phyloP scores from a whole-genome alignment of 2,888 invertebrate species.

The Venusia cambrica region DNA sequence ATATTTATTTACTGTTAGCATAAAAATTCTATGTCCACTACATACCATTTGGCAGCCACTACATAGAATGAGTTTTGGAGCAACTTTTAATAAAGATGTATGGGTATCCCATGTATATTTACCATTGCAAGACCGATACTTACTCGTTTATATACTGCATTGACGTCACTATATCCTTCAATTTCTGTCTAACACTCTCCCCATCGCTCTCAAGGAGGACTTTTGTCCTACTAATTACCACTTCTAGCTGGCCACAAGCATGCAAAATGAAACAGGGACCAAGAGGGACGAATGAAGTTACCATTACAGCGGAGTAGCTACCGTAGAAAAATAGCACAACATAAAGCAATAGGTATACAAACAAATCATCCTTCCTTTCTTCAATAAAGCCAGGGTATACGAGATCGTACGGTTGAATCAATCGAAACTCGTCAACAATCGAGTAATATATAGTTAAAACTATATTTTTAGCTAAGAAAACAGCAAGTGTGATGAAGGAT shows the following conservation, averaged over 20 bases:
- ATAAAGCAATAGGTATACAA: slow-evolving; percentile 9
- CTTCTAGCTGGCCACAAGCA: slow-evolving; percentile 24
- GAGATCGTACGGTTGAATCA: slow-evolving; percentile 18
- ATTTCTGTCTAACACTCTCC: slow-evolving; percentile 6
- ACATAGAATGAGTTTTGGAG: too few relatives aligned
- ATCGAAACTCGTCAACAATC: slow-evolving; percentile 12
- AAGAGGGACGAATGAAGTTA: slow-evolving; percentile 16
- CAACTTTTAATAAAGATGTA: too few relatives aligned
- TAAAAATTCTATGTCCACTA: too few relatives aligned
- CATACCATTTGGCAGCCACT: too few relatives aligned
- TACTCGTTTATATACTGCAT: slow-evolving; percentile 23
- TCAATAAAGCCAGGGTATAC: slow-evolving; percentile 20
- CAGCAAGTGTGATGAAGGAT: background rate
- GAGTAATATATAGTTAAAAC: slow-evolving; percentile 12
- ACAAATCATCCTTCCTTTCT: slow-evolving; percentile 10
- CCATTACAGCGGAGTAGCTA: slow-evolving; percentile 1
- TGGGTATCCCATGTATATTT: too few relatives aligned
- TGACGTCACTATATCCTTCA: slow-evolving; percentile 15
- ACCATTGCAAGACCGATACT: too few relatives aligned
- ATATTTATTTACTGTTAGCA: too few relatives aligned
- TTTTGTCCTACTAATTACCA: slow-evolving; percentile 11
- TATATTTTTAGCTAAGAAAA: slow-evolving; percentile 11
- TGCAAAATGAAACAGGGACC: slow-evolving; percentile 24
- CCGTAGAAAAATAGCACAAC: slow-evolving; percentile 2
- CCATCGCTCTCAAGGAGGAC: slow-evolving; percentile 9